Base-by-base conservation (phyloP, 2,797 vertebrate species). In the Glyptemys insculpta region DNA sequence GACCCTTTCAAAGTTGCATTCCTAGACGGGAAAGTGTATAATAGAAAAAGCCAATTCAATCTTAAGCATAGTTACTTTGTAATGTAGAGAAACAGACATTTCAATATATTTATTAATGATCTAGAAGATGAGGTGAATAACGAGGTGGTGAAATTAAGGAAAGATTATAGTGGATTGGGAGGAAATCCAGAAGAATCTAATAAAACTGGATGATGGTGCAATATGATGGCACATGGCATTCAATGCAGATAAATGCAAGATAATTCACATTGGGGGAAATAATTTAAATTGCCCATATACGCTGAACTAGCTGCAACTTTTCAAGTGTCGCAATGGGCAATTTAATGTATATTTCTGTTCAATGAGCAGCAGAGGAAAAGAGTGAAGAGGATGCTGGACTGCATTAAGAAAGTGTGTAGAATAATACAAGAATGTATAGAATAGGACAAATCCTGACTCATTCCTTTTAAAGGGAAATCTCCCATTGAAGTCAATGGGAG, bases 201-300 rank as follows among this genome's bases (percentile, higher is more conserved):
- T 97, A 94, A 97, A 97, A 96, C 81, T 94, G 95, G 92, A 95
- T 97, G 96, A 97, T 91, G 94, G 79, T 95, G 92, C 65, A 97
- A 85, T 92, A 94, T 91, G 91, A 97, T 97, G 96, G 94, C 95
- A 97, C 98, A 97, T 94, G 82, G 96, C 96, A 97, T 94, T 97
- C 96, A 95, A 95, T 97, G 96, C 95, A 97, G 92, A 97, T 96
- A 97, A 97, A 96, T 87, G 96, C 91, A 96, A 2, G 18, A 92
- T 97, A 97, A 97, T 97, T 87, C 80, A 92, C 95, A 95, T 87
- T 79, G 88, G 90, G 89, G 94, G 57, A 96, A 97, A 97, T 96
- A 97, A 97, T 95, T 97, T 93, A 97, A 98, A 95, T 88, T 96
- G 94, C 90, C 97, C 34, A 81, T 97, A 96, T 97, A 95, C 85